A percentile compares a stretch with the other conserved stretches of the same genome.
These are phyloP conservation scores for Arrhamphus sclerolepis DNA, from an alignment of 2,797 vertebrate species.

Conservation along the genomic window DNA sequence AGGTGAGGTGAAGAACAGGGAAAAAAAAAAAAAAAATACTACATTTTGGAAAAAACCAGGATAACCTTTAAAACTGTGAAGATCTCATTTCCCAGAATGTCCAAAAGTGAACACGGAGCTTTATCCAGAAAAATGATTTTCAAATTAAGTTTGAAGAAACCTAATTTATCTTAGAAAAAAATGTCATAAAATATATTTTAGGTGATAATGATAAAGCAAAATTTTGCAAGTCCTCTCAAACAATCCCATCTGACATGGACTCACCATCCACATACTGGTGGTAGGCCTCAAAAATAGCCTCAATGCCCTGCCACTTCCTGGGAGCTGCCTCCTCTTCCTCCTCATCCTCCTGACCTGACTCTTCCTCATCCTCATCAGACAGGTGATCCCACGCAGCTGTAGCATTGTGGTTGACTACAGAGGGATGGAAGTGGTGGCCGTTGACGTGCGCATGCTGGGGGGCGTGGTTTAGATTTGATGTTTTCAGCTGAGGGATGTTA, in stretches of 20 bases:
- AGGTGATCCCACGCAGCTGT: slow-evolving; percentile 39
- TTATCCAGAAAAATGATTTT: too few species aligned
- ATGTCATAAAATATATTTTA: too few species aligned
- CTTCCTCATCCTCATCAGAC: slow-evolving; percentile 70
- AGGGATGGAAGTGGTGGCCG: slow-evolving; percentile 72
- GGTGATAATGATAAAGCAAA: too few species aligned
- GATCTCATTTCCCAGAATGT: too few species aligned
- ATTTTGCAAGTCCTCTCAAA: too few species aligned
- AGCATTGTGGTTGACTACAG: slow-evolving; percentile 48
- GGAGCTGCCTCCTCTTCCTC: slow-evolving; percentile 71
- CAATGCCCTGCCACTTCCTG: slow-evolving; percentile 91
- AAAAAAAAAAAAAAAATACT: not conserved
- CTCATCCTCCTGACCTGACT: slow-evolving; percentile 72
- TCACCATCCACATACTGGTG: slow-evolving; percentile 90
- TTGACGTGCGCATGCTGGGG: slow-evolving; percentile 75
- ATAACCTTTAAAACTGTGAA: too few species aligned
- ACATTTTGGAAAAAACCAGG: too few species aligned
- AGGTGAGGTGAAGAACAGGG: not conserved
- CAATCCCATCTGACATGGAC: slow-evolving; percentile 7
- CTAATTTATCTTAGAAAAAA: too few species aligned
- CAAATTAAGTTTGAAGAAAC: too few species aligned
- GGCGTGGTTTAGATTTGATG: slow-evolving; percentile 40
- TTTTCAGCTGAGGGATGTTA: slow-evolving; percentile 84
- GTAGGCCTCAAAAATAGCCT: slow-evolving; percentile 90
- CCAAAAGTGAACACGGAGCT: too few species aligned